Base-by-base conservation (phyloP, 1,140 invertebrate genomes). In the Tetragonula clypearis region DNA sequence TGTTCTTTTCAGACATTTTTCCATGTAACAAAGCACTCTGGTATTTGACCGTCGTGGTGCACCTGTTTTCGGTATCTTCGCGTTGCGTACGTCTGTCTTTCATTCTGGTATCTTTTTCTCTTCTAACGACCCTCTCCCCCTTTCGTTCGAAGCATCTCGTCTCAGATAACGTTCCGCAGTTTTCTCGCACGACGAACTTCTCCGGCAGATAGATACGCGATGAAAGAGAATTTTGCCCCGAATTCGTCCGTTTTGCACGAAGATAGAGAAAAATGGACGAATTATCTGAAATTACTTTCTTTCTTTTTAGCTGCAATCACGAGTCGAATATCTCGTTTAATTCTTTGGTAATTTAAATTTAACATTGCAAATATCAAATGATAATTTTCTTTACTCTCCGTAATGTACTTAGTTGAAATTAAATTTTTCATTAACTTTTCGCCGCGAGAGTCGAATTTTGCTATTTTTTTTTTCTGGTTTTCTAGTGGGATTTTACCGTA, bases 1-100 rank as follows among this genome's bases (percentile, higher is more conserved):
- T 77, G 30, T 76, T 49, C 75, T 77, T 77, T 62, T 62, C 75
- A 77, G 58, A 62, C 35, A 41, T 62, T 77, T 49, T 56, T 30
- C 75, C 23, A 23, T 21, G 19, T 14, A 60, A 77, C 75, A 77
- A 77, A 77, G 58, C 23, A 41, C 23, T n/a, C 56, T 41, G 35
- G 35, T 26, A 62, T 77, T 62, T 55, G 75, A 77, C 75, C 75
- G 55, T 30, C 74, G 26, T 30, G 14, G 30, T 19, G 69, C 23
- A 49, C 69, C 30, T 62, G 75, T 62, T 60, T 77, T 60, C 75
- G 53, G 55, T 58, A 49, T 53, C 74, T 26, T 76, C n/a, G 1
- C 74, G 17, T 19, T 17, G 75, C 23, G 58, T 41, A 30, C 14
- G 12, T 1, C 23, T 11, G 58, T 17, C 75, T 62, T 62, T 41